Percentiles rank a stretch among this genome's conserved stretches.
Conservation (phyloP, 2,797 vertebrate genomes). For the Pseudotriccus pelzelni region DNA sequence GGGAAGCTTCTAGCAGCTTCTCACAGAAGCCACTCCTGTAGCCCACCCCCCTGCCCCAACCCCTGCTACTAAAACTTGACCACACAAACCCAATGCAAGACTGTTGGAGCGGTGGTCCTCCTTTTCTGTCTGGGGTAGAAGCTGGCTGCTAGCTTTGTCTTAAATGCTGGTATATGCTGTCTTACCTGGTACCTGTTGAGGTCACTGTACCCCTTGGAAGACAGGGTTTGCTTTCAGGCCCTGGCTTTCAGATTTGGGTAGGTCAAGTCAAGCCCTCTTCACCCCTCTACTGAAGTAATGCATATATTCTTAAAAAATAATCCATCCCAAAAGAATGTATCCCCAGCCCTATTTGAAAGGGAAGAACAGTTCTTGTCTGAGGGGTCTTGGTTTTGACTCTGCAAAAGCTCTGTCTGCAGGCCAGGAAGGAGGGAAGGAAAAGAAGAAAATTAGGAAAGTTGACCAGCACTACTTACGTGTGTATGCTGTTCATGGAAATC, state of each 20-base stretch:
- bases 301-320: not conserved
- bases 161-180: not conserved
- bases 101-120: not conserved
- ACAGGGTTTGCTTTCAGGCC: not conserved
- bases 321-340: not conserved
- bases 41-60: not conserved
- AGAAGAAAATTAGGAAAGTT: not conserved
- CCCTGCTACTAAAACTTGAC: not conserved
- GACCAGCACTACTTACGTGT: fast-evolving
- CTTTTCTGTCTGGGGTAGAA: not conserved
- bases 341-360: not conserved
- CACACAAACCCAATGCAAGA: not conserved
- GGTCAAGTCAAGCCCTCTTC: not conserved
- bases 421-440: not conserved
- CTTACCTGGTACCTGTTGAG: not conserved
- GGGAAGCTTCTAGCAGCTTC: not conserved
- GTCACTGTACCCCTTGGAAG: not conserved
- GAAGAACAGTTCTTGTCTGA: not conserved
- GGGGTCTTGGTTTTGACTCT: not conserved
- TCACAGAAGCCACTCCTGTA: not conserved
- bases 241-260: not conserved
- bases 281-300: not conserved
- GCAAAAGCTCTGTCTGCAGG: not conserved
- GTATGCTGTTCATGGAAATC: not conserved
- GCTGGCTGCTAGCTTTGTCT: not conserved